phyloP scores from a whole-genome alignment of 1,140 invertebrate genomes.

The Drosophila paulistorum region DNA sequence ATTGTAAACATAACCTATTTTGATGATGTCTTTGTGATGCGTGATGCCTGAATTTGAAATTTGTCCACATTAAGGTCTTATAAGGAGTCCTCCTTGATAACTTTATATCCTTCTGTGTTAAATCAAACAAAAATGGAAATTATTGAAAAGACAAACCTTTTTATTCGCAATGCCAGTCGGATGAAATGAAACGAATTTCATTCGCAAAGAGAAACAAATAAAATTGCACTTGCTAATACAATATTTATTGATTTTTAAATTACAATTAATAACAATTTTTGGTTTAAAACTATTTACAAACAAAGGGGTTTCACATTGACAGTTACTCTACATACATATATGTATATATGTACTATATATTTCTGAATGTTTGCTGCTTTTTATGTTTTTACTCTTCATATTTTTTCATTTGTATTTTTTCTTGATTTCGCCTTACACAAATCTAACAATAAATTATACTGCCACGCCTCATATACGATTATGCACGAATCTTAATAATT shows the following conservation, averaged over 20 bases:
- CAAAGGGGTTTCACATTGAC: constrained; percentile 61
- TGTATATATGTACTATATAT: constrained; percentile 1
- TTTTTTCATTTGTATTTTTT: not conserved
- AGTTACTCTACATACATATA: constrained; percentile 41
- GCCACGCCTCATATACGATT: constrained; percentile 35
- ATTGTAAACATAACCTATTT: no score
- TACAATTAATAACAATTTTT: constrained; percentile 81
- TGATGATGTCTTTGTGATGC: no score
- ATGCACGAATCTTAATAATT: constrained; percentile 69
- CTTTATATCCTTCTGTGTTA: no score
- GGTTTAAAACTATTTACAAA: constrained; percentile 76
- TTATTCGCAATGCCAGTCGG: no score
- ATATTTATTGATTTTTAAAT: constrained; percentile 78
- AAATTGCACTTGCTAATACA: constrained; percentile 77
- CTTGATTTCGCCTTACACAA: constrained; percentile 32
- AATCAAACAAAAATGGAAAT: no score
- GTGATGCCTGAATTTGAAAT: no score
- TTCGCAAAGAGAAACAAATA: constrained; percentile 37
- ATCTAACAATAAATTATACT: constrained; percentile 62
- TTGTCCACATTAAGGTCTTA: no score
- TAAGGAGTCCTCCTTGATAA: no score
- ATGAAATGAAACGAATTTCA: no score
- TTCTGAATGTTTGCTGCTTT: constrained; percentile 4
- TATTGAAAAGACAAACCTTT: no score
- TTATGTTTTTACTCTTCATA: not conserved